Base-by-base conservation (phyloP, 2,797 vertebrate species). In the Rhyacichthys aspro region DNA sequence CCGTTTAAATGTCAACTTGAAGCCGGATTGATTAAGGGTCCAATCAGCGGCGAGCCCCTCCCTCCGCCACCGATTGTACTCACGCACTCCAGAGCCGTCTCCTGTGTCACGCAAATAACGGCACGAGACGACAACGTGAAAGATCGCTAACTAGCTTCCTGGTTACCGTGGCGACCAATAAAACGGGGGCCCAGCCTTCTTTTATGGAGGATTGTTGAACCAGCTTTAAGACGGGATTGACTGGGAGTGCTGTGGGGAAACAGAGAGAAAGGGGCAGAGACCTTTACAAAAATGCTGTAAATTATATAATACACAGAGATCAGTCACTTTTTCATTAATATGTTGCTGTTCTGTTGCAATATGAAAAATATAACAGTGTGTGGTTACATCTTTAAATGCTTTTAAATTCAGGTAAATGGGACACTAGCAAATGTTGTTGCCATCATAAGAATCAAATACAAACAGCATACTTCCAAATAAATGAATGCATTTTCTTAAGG, bases 111-210 rank as follows among this genome's bases (percentile, higher is more conserved):
- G 38, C 9, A 19, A 39, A 55, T 44, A 54, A 73, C 59, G 65
- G 53, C 56, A 58, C 49, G 43, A 52, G 54, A 18, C 49, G 38
- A 63, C 55, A 37, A 78, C 58, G 74, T 78, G 78, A 83, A 83
- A 81, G 70, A 71, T 72, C 69, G 63, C 76, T 76, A 79, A 84
- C 78, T 78, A 78, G 82, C 78, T 74, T 84, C 76, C 79, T 67
- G 78, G 76, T 83, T 83, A 38, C 79, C 78, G 59, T 66, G 67
- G 62, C 55, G 70, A 83, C 82, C 43, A n/a, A 65, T 68, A 65
- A 76, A 74, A 56, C 67, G 28, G 11, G 59, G 67, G 23, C n/a
- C 36, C 36, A 11, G 54, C 14, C 34, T 34, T 66, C 68, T 79
- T 67, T 70, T 41, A 45, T 62, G 39, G 34, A 49, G 59, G 48